Evolutionary conservation across 2,888 invertebrate genomes (phyloP).

Genomic region (Scaptodrosophila latifasciaeformis): DNA sequence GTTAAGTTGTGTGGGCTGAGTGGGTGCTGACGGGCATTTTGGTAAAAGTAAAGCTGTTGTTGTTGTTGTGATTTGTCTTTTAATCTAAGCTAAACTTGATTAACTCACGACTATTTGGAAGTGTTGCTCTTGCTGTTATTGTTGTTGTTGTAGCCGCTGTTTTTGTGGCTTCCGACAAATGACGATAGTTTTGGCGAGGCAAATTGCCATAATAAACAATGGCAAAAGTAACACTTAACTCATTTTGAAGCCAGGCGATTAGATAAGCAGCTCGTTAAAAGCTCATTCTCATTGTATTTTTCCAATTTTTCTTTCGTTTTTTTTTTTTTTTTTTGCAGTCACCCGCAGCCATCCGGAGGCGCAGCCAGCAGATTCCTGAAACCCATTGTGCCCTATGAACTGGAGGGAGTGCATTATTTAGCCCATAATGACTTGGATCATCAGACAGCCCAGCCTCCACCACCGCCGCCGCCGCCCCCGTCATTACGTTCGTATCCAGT

Average conservation of each 20-base stretch:
- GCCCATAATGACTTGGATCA: constrained; percentile 38
- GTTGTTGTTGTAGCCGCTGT: background rate
- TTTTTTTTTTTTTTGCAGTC: constrained; percentile 6
- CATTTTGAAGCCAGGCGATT: constrained; percentile 18
- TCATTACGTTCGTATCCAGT: constrained; percentile 11
- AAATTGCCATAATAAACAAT: constrained; percentile 36
- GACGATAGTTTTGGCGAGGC: constrained; percentile 4
- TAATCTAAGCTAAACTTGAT: too few relatives aligned
- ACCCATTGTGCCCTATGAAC: constrained; percentile 59
- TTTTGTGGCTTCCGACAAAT: constrained; percentile 66
- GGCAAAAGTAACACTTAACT: background rate
- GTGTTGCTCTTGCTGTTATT: too few relatives aligned
- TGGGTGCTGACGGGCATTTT: constrained; percentile 8
- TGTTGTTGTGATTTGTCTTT: too few relatives aligned
- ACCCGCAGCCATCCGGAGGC: constrained; percentile 29
- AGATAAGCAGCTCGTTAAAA: constrained; percentile 45
- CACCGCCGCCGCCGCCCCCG: constrained; percentile 11
- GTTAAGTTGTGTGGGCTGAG: background rate
- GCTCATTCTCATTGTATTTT: background rate
- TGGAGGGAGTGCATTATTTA: constrained; percentile 34
- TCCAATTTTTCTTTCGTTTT: background rate
- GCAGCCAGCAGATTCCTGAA: constrained; percentile 36
- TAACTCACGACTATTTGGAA: too few relatives aligned
- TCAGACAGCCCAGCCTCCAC: constrained; percentile 29
- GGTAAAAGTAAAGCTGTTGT: too few relatives aligned